A percentile compares a stretch with the other conserved stretches of the same genome.
phyloP scores from a whole-genome alignment of 53 echinoderm and acorn worm genomes.

The Antedon mediterranea region DNA sequence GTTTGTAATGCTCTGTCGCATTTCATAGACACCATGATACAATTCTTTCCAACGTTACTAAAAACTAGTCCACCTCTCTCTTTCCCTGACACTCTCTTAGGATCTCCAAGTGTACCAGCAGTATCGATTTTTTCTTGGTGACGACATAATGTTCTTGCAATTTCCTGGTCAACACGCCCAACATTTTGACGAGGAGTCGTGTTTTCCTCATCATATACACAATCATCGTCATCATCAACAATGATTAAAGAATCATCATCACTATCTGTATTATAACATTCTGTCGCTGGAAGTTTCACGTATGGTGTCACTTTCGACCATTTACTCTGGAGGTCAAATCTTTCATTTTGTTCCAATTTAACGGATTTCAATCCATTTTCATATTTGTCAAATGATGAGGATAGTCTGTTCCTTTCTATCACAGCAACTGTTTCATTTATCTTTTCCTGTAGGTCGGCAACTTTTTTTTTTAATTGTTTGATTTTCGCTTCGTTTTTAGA shows the following conservation, averaged over 20 bases:
- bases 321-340: too few relatives aligned
- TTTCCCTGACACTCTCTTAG: neutral
- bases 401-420: neutral
- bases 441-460: neutral
- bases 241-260: neutral
- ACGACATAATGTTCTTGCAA: neutral
- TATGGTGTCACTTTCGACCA: too few relatives aligned
- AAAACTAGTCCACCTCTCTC: slow-evolving; percentile 10
- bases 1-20: neutral
- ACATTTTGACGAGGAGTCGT: too few relatives aligned
- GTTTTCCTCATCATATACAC: too few relatives aligned
- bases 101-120: neutral
- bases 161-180: neutral
- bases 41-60: slow-evolving; percentile 29
- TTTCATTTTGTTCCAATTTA: too few relatives aligned
- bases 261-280: neutral
- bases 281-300: too few relatives aligned
- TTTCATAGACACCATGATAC: slow-evolving; percentile 31
- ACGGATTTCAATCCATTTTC: too few relatives aligned
- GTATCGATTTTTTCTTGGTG: neutral
- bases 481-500: neutral
- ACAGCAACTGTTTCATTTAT: neutral
- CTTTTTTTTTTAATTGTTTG: neutral
- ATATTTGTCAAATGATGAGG: neutral
- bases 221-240: neutral